Percentiles rank a stretch among this genome's conserved stretches.
These are phyloP conservation scores for Amorpha juglandis DNA, from an alignment of 2,888 invertebrate genomes.

Conservation along the genomic window DNA sequence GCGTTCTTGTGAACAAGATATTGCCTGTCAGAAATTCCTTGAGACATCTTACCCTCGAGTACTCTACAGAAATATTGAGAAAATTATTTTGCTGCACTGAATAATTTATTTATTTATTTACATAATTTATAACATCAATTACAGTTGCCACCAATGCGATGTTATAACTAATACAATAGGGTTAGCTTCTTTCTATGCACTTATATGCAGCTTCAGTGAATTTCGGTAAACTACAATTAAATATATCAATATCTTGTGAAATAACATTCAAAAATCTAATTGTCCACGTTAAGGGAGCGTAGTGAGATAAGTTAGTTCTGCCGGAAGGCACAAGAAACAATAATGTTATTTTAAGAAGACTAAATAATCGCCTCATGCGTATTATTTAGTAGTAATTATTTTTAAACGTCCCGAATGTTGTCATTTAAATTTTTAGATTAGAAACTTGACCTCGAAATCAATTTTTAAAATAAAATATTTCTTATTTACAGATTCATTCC, in stretches of 20 bases:
- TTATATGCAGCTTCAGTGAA: no score
- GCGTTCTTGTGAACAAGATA: conserved; percentile 62
- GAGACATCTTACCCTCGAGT: conserved; percentile 55
- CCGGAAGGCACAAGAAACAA: no score
- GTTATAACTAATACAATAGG: no score
- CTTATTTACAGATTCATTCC: conserved; percentile 93
- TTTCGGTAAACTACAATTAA: no score
- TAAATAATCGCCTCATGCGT: not conserved
- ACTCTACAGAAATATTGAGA: conserved; percentile 45
- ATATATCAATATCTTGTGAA: no score
- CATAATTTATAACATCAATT: no score
- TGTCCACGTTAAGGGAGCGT: no score
- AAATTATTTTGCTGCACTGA: conserved; percentile 42
- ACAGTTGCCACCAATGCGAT: no score
- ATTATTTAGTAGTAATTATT: conserved; percentile 24
- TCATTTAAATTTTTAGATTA: conserved; percentile 2
- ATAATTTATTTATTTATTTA: no score
- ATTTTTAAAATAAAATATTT: conserved; percentile 33
- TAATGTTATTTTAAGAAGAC: not conserved
- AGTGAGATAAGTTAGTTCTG: no score
- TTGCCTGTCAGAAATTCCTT: conserved; percentile 59
- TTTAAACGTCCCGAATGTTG: not conserved
- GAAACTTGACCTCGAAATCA: not conserved
- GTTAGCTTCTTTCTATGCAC: no score
- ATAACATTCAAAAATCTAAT: no score